Percentiles rank a stretch among this genome's conserved stretches.
phyloP scores from a whole-genome alignment of 2,113 vertebrate species.

The Callopanchax toddi region DNA sequence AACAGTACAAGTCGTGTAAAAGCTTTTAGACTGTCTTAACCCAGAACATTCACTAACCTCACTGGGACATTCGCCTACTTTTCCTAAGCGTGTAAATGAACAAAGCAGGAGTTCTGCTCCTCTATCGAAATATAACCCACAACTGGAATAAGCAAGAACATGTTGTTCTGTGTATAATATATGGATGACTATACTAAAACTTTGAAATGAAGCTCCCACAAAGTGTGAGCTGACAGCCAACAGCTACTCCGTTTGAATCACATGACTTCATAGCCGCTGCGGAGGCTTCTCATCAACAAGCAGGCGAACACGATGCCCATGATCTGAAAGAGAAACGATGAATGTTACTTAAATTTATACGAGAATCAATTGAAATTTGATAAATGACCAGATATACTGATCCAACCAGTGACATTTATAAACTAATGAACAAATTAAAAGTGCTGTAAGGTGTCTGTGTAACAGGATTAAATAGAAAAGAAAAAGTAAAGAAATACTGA shows the following conservation, averaged over 20 bases:
- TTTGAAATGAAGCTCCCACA: constrained; percentile 19
- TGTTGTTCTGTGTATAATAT: constrained; percentile 40
- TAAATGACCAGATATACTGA: too few species aligned
- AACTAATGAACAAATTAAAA: too few species aligned
- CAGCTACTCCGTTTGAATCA: constrained; percentile 63
- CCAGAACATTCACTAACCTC: constrained; percentile 12
- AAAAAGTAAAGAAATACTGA: too few species aligned
- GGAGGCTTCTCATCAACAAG: constrained; percentile 88
- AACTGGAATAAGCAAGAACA: constrained; percentile 14
- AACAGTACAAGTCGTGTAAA: constrained; percentile 21
- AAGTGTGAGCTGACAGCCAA: not conserved
- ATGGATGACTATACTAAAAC: constrained; percentile 4
- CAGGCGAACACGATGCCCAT: constrained; percentile 88
- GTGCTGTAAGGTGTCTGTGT: too few species aligned
- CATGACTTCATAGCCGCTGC: constrained; percentile 93
- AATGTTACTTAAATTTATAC: not conserved
- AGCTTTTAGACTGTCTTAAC: constrained; percentile 7
- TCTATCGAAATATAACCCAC: constrained; percentile 35
- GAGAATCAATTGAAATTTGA: too few species aligned
- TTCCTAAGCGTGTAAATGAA: constrained; percentile 15
- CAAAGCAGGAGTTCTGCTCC: constrained; percentile 3
- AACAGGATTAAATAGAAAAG: not conserved
- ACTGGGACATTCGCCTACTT: not conserved
- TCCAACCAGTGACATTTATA: too few species aligned
- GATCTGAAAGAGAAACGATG: constrained; percentile 73